Percentiles rank a stretch among this genome's conserved stretches.
Conservation (phyloP, 2,888 invertebrate genomes). For the Drosophila anomelani region DNA sequence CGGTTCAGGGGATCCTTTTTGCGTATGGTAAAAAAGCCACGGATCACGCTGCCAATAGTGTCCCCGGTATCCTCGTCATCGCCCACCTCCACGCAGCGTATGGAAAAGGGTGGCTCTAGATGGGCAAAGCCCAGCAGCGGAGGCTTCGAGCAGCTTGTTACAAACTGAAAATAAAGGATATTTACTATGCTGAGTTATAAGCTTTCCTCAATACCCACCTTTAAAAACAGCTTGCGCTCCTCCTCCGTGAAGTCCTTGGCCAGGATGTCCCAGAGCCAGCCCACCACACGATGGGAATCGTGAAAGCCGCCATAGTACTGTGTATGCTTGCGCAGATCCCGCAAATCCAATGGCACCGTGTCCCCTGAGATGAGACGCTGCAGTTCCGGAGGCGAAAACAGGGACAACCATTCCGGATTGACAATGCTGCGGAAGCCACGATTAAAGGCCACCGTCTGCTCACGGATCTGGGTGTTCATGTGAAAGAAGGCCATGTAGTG, state of each 20-base stretch:
- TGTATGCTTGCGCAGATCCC: conserved; percentile 94
- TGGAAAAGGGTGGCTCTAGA: conserved; percentile 98
- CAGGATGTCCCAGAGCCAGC: conserved; percentile 99
- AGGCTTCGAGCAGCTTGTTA: conserved; percentile 98
- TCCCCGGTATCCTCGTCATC: conserved; percentile 97
- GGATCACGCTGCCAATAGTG: conserved; percentile 94
- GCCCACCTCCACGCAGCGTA: conserved; percentile 99
- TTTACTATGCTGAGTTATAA: not conserved
- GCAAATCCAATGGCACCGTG: conserved; percentile 95
- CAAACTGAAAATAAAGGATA: conserved; percentile 83
- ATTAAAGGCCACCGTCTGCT: conserved; percentile 98
- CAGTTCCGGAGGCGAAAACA: conserved; percentile 98
- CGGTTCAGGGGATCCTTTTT: conserved; percentile 97
- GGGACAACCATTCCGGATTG: conserved; percentile 96
- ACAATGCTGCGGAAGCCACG: conserved; percentile 98
- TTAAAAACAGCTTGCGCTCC: conserved; percentile 97
- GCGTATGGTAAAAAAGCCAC: conserved; percentile 98
- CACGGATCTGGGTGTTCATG: conserved; percentile 98
- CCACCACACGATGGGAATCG: conserved; percentile 96
- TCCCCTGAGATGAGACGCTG: conserved; percentile 98
- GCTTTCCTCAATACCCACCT: conserved; percentile 86
- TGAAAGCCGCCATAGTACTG: conserved; percentile 99
- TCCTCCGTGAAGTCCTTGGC: conserved; percentile 96
- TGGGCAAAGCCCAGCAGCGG: conserved; percentile 98
- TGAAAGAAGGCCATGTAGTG: conserved; percentile 99